These are phyloP conservation scores for Orthosia gracilis DNA, from an alignment of 2,888 invertebrate genomes.

Conservation along the genomic window DNA sequence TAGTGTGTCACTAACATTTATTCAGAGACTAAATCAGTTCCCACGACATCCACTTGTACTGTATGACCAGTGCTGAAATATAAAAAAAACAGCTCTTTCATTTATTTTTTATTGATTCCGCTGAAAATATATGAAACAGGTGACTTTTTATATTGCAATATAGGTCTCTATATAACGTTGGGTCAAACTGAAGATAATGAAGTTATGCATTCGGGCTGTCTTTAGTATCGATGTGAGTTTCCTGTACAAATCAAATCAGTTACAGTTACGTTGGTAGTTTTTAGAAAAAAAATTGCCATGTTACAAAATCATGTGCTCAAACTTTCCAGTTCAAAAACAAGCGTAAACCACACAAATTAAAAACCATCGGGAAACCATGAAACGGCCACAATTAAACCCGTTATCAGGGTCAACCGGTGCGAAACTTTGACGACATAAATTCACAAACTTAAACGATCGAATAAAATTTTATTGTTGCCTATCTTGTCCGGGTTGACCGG, in stretches of 20 bases:
- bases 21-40: no score
- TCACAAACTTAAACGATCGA: slow-evolving; percentile 71
- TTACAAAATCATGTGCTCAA: not conserved
- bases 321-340: slow-evolving; percentile 24
- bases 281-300: not conserved
- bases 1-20: no score
- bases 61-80: no score
- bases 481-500: slow-evolving; percentile 71
- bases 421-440: slow-evolving; percentile 67
- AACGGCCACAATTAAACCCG: slow-evolving; percentile 49
- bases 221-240: not conserved
- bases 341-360: slow-evolving; percentile 37
- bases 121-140: no score
- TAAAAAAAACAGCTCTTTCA: no score
- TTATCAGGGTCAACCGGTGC: slow-evolving; percentile 57
- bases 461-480: slow-evolving; percentile 72
- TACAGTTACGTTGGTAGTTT: not conserved
- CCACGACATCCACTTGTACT: no score
- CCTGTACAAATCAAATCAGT: not conserved
- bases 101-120: no score
- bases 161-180: no score
- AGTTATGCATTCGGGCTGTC: not conserved
- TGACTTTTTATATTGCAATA: no score
- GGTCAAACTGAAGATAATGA: no score
- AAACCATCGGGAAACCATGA: slow-evolving; percentile 51